A percentile compares a stretch with the other conserved stretches of the same genome.
These are phyloP conservation scores for Trematocara unimaculatum DNA, from an alignment of 2,113 vertebrate genomes.

Conservation along the genomic window DNA sequence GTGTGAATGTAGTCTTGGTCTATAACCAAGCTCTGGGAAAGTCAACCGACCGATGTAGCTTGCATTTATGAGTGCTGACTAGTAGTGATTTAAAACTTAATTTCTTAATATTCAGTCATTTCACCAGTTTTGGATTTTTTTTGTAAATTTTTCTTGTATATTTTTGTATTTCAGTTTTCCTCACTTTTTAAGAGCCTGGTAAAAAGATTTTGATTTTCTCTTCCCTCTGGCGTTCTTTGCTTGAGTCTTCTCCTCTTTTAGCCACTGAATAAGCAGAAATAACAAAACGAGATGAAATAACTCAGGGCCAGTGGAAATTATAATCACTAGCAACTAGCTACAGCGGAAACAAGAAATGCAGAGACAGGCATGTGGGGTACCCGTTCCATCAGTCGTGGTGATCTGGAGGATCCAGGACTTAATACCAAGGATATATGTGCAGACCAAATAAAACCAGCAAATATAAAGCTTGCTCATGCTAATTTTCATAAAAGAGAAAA, in stretches of 20 bases:
- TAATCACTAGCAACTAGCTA: neutral
- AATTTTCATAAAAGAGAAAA: neutral
- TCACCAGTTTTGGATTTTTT: accelerated
- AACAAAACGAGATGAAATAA: neutral
- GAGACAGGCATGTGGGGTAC: neutral
- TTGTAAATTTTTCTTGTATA: neutral
- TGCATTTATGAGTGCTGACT: neutral
- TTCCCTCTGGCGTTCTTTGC: accelerated
- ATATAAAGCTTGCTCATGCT: neutral
- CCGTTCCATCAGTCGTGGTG: neutral
- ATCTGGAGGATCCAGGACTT: neutral
- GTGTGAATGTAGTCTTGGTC: neutral
- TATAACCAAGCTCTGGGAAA: neutral
- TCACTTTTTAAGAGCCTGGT: neutral
- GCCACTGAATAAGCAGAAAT: neutral
- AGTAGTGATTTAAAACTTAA: neutral
- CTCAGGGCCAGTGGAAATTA: accelerated
- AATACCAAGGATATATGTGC: neutral
- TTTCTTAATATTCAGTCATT: neutral
- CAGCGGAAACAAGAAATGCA: neutral
- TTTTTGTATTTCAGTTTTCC: neutral
- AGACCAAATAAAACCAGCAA: neutral
- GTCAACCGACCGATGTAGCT: neutral
- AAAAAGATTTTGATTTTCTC: neutral
- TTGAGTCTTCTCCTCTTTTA: neutral